Evolutionary conservation across 2,888 invertebrate species (phyloP).

Genomic region (Lepidochrysops patricia): DNA sequence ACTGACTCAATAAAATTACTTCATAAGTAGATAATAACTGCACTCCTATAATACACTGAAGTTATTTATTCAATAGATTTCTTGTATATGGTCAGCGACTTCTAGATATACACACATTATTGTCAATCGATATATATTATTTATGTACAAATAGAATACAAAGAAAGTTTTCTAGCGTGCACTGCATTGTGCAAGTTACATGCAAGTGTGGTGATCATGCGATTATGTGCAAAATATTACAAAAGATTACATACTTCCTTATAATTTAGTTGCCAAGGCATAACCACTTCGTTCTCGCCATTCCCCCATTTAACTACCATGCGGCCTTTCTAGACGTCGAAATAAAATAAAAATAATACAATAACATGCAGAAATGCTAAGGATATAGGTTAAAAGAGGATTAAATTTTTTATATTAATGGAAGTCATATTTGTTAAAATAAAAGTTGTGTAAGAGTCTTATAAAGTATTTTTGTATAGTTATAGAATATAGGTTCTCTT

Average conservation of each 20-base stretch:
- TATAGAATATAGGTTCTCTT: neutral
- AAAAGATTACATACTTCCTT: constrained; percentile 57
- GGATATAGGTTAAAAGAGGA: constrained; percentile 1
- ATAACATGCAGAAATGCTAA: constrained; percentile 44
- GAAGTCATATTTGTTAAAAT: neutral
- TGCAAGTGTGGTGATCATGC: constrained; percentile 13
- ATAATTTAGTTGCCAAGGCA: constrained; percentile 69
- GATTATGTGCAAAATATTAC: constrained; percentile 20
- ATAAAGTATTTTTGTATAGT: neutral
- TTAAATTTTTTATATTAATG: neutral
- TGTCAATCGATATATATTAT: neutral
- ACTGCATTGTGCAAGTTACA: constrained; percentile 9
- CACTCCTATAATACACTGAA: neutral
- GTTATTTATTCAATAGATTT: neutral
- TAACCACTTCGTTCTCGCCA: constrained; percentile 65
- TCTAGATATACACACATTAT: neutral
- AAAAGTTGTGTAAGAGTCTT: neutral
- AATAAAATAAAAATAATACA: constrained; percentile 54
- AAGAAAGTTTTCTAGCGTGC: neutral
- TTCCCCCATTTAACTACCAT: constrained; percentile 73
- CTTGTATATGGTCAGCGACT: neutral
- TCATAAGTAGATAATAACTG: no score
- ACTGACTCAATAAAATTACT: neutral
- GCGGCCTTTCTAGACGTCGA: constrained; percentile 67
- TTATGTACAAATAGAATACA: neutral